phyloP scores from a whole-genome alignment of 2,888 invertebrate species.

The Drosophila kuntzei region DNA sequence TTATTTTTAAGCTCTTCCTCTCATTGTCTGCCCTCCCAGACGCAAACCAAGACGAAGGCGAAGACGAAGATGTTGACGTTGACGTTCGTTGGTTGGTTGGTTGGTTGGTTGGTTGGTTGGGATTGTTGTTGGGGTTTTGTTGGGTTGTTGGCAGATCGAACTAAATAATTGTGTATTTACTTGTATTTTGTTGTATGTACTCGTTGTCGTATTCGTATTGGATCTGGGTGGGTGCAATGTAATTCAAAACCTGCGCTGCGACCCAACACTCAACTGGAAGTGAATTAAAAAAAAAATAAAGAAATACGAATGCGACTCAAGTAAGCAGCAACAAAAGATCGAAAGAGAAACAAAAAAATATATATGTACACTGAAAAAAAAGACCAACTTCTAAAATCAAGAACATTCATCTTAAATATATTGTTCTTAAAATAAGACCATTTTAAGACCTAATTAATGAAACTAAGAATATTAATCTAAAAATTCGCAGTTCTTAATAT shows the following conservation, averaged over 20 bases:
- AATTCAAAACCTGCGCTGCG: conserved; percentile 65
- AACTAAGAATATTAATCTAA: no score
- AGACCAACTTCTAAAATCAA: no score
- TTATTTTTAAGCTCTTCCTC: conserved; percentile 80
- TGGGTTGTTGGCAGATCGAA: conserved; percentile 59
- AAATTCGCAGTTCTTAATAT: no score
- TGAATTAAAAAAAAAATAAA: conserved; percentile 57
- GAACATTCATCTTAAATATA: no score
- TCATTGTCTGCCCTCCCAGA: conserved; percentile 73
- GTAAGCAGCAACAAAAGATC: conserved; percentile 22
- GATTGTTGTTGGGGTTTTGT: conserved; percentile 11
- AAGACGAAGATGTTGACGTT: conserved; percentile 29
- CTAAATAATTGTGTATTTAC: conserved; percentile 77
- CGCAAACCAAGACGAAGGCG: conserved; percentile 13
- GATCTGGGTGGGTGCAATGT: conserved; percentile 58
- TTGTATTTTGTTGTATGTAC: conserved; percentile 41
- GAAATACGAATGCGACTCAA: conserved; percentile 33
- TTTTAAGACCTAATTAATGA: no score
- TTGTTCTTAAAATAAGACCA: no score
- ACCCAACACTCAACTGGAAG: conserved; percentile 46
- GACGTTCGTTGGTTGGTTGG: conserved; percentile 44
- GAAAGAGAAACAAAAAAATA: conserved; percentile 8
- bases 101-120: conserved; percentile 34
- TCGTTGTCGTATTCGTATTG: conserved; percentile 16
- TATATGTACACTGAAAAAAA: conserved; percentile 12